Percentiles rank a stretch among this genome's conserved stretches.
phyloP scores from a whole-genome alignment of 2,113 vertebrate genomes.

The Plecturocebus donacophilus region DNA sequence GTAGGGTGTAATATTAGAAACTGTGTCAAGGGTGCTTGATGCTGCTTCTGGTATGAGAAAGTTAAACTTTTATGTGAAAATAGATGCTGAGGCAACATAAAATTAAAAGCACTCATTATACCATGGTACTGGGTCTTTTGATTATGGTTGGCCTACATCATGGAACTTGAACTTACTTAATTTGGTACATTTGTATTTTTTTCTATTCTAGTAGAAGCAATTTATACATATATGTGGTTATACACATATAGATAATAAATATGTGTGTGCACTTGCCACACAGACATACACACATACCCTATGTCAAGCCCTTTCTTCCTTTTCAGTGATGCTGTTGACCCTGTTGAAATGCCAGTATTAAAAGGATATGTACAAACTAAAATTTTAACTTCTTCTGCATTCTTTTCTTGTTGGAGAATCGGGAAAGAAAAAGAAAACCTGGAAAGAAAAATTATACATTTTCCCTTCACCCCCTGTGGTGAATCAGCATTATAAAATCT shows the following conservation, averaged over 20 bases:
- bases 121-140: neutral
- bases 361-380: too few relatives aligned
- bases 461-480: neutral
- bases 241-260: too few relatives aligned
- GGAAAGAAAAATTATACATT: neutral
- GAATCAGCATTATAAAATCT: neutral
- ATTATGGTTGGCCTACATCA: neutral
- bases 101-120: neutral
- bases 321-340: neutral
- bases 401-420: neutral
- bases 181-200: neutral
- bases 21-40: neutral
- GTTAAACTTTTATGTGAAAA: neutral
- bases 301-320: neutral
- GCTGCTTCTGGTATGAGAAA: neutral
- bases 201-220: neutral
- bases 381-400: neutral
- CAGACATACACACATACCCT: neutral
- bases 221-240: neutral
- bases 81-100: neutral
- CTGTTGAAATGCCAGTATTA: neutral
- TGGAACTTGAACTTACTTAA: neutral
- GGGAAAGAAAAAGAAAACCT: neutral
- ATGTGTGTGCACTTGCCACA: neutral
- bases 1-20: neutral